Conservation (phyloP, 2,797 vertebrate species). For the Melanogrammus aeglefinus region DNA sequence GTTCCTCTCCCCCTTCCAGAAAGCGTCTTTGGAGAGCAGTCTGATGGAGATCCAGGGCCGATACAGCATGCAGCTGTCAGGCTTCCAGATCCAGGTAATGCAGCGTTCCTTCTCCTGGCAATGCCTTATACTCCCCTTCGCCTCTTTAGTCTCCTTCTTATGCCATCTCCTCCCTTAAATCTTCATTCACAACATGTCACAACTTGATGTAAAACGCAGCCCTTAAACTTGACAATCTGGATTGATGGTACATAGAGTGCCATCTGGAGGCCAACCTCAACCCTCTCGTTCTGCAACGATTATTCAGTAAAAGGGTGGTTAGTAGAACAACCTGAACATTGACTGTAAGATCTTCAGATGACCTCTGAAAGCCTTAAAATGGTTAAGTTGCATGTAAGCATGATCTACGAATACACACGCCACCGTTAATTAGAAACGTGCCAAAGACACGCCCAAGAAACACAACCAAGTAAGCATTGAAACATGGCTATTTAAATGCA, state of each 20-base stretch:
- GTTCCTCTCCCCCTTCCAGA: constrained; percentile 63
- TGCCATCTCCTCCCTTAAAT: neutral
- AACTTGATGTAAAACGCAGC: neutral
- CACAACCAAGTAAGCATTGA: neutral
- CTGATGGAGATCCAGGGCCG: constrained; percentile 66
- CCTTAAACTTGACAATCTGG: neutral
- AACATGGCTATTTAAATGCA: neutral
- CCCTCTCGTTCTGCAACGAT: neutral
- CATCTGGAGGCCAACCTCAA: neutral
- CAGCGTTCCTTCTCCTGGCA: neutral
- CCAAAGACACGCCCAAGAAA: too few relatives aligned
- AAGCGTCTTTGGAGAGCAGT: constrained; percentile 69
- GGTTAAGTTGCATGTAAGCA: neutral
- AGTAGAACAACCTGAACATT: neutral
- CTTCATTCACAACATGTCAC: neutral
- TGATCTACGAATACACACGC: neutral
- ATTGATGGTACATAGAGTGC: neutral
- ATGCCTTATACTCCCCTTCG: neutral
- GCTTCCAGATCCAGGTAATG: constrained; percentile 66
- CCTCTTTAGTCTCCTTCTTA: neutral
- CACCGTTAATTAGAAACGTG: neutral
- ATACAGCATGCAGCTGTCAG: constrained; percentile 58
- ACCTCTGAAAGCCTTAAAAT: neutral
- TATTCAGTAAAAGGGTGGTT: neutral
- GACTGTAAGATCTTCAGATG: neutral